Base-by-base conservation (phyloP, 2,113 vertebrate species). In the Engystomops pustulosus region DNA sequence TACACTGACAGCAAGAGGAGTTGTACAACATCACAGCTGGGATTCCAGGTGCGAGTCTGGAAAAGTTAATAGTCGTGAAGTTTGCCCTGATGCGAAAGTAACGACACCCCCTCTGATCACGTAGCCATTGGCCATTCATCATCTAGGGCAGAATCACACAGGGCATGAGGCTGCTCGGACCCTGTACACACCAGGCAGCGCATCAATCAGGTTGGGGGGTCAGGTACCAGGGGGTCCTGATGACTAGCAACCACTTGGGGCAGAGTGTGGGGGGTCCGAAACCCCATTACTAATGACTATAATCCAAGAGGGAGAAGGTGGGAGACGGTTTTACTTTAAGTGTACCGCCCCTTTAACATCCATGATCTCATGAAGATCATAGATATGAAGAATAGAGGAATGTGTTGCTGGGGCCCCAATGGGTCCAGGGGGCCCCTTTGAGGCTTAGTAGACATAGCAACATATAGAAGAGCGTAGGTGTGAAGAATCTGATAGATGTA, bases 221-320 rank as follows among this genome's bases (percentile, higher is more conserved):
- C 87, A 81, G 88, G 87, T 9, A 81, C 85, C 82, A 45, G 87
- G 85, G 34, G 86, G 81, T 85, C 85, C 74, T 5, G 58, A 20
- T 80, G 0, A 0, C 0, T 27, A 8, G 30, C 12, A 38, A 76
- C 14, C 41, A 65, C 10, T 6, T 25, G 60, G 23, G 58, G 44
- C 27, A 45, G 32, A 18, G 20, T 25, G 34, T 27, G 27, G 14
- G 34, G 44, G 80, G 0, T 0, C 60, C 4, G 38, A 81, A 85
- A 38, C 79, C 79, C 79, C 34, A 5, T 55, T 10, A 55, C 67
- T 81, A 81, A 81, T 71, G 36, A n/a, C n/a, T n/a, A n/a, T n/a
- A n/a, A 4, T 9, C 10, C 38, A 5, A 41, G 44, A 5, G 7
- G 2, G 11, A 45, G 44, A 12, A 12, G 44, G 44, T 7, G 44